A percentile compares a stretch with the other conserved stretches of the same genome.
Evolutionary conservation across 2,113 vertebrate genomes (phyloP).

Genomic region (Nettapus auritus): DNA sequence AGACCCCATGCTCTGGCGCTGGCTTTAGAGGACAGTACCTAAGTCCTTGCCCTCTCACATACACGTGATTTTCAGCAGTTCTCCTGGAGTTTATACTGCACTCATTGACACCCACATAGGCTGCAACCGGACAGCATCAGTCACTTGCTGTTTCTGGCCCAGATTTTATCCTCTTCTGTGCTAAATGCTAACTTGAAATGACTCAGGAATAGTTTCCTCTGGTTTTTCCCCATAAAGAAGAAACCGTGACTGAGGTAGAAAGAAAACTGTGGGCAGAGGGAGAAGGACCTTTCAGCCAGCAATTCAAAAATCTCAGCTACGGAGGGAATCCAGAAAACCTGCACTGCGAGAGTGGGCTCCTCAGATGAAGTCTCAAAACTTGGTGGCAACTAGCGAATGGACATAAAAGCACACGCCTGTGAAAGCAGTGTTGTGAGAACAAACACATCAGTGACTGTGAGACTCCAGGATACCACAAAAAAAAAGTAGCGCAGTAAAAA

Average conservation of each 20-base stretch:
- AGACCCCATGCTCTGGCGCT: fast-evolving
- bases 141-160: not conserved
- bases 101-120: not conserved
- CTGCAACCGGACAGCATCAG: not conserved
- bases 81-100: not conserved
- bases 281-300: not conserved
- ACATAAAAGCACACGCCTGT: not conserved
- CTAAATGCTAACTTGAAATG: not conserved
- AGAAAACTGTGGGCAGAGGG: not conserved
- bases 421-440: constrained; percentile 7
- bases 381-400: not conserved
- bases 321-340: not conserved
- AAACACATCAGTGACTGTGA: constrained; percentile 16
- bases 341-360: not conserved
- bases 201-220: not conserved
- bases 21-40: not conserved
- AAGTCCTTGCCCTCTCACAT: not conserved
- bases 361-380: not conserved
- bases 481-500: constrained; percentile 5
- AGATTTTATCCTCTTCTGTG: not conserved
- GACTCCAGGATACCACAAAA: constrained; percentile 12
- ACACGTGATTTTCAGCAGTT: not conserved
- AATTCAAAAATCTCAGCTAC: not conserved
- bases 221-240: not conserved
- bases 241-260: not conserved